phyloP scores from a whole-genome alignment of 2,113 vertebrate species.

The Zosterops borbonicus region DNA sequence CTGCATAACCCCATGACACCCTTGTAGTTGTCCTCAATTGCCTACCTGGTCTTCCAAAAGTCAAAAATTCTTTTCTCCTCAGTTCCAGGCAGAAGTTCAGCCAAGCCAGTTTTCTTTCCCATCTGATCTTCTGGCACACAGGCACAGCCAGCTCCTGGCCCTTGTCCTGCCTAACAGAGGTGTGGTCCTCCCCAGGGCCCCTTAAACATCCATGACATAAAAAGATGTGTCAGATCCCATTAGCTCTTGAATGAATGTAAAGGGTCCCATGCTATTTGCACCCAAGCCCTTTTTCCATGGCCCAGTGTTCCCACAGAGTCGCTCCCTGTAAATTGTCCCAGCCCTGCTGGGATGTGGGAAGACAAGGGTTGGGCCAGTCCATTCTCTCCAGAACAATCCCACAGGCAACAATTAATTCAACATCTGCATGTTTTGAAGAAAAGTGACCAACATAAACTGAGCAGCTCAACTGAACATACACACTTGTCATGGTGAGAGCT shows the following conservation, averaged over 20 bases:
- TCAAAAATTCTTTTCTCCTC: neutral
- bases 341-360: neutral
- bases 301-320: neutral
- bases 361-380: neutral
- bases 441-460: neutral
- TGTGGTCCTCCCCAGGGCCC: neutral
- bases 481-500: neutral
- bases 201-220: neutral
- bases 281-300: neutral
- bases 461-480: neutral
- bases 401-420: neutral
- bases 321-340: neutral
- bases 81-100: neutral
- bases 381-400: neutral
- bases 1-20: neutral
- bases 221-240: neutral
- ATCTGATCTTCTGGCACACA: neutral
- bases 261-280: neutral
- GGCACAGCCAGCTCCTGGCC: neutral
- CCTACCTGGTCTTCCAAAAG: neutral
- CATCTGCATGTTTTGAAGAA: neutral
- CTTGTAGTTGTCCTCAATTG: neutral
- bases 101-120: neutral
- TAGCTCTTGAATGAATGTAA: neutral
- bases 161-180: neutral